Percentiles rank a stretch among this genome's conserved stretches.
phyloP scores from a whole-genome alignment of 2,113 vertebrate species.

The Anguilla rostrata region DNA sequence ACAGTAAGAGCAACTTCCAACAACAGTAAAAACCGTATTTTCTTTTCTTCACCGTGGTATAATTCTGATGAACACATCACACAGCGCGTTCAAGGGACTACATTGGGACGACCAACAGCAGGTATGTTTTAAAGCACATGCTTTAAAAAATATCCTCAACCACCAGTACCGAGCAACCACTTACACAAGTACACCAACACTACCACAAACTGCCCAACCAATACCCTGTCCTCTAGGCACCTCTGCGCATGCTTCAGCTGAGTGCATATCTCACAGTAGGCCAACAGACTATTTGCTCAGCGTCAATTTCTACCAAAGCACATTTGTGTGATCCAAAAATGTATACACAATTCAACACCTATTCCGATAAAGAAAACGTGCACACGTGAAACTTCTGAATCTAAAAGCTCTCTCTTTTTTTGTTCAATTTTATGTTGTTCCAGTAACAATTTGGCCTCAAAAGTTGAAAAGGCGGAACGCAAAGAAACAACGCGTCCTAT shows the following conservation, averaged over 20 bases:
- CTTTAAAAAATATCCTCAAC: conserved; percentile 14
- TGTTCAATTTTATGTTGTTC: not conserved
- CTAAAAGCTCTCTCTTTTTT: not conserved
- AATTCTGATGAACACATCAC: not conserved
- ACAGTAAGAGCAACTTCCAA: not conserved
- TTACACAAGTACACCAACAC: conserved; percentile 8
- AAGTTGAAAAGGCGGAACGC: not conserved
- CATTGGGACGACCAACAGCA: not conserved
- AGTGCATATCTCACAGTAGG: not conserved
- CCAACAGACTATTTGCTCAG: not conserved
- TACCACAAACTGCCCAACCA: not conserved
- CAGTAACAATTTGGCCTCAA: too few species aligned
- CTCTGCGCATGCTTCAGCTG: not conserved
- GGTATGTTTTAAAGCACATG: conserved; percentile 16
- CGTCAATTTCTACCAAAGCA: not conserved
- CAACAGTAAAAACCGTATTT: not conserved
- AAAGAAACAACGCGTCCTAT: not conserved
- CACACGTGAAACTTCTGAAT: not conserved
- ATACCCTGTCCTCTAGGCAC: not conserved
- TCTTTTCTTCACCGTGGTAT: not conserved
- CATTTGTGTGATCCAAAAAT: not conserved
- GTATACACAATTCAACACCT: not conserved
- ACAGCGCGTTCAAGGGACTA: not conserved
- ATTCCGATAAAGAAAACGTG: not conserved
- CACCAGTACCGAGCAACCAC: conserved; percentile 10